phyloP scores from a whole-genome alignment of 2,888 invertebrate genomes.

The Lamellibrachia columna region DNA sequence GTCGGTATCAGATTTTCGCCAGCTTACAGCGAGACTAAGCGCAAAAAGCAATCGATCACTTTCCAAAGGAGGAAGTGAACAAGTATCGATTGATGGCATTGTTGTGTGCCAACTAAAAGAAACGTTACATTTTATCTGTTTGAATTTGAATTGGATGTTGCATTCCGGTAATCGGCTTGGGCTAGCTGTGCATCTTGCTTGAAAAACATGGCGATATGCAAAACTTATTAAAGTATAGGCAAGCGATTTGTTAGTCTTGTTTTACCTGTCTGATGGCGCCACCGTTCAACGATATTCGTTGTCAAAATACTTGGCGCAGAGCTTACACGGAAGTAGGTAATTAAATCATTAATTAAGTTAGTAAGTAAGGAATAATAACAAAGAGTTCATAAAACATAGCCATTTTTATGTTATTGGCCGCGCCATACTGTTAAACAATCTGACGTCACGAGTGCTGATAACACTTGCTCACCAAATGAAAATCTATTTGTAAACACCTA shows the following conservation, averaged over 20 bases:
- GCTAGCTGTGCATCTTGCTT: neutral
- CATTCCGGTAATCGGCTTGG: neutral
- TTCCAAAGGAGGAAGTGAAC: neutral
- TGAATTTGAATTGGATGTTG: conserved; percentile 9
- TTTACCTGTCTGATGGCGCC: neutral
- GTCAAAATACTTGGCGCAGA: neutral
- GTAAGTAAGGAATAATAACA: too few relatives aligned
- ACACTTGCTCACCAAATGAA: too few relatives aligned
- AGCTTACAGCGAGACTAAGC: neutral
- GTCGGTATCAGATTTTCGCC: neutral
- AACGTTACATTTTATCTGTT: neutral
- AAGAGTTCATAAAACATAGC: too few relatives aligned
- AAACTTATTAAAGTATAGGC: neutral
- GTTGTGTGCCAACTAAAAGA: neutral
- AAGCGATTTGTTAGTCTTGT: neutral
- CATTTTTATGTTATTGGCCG: too few relatives aligned
- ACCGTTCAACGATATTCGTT: neutral
- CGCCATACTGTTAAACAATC: too few relatives aligned
- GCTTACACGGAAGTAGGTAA: neutral
- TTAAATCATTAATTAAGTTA: too few relatives aligned
- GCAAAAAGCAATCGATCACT: neutral
- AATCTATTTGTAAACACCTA: too few relatives aligned
- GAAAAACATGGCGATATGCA: neutral
- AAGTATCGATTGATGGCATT: neutral
- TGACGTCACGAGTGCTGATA: too few relatives aligned